A percentile compares a stretch with the other conserved stretches of the same genome.
Conservation (phyloP, 2,888 invertebrate genomes). For the Pseudanteris insignis region DNA sequence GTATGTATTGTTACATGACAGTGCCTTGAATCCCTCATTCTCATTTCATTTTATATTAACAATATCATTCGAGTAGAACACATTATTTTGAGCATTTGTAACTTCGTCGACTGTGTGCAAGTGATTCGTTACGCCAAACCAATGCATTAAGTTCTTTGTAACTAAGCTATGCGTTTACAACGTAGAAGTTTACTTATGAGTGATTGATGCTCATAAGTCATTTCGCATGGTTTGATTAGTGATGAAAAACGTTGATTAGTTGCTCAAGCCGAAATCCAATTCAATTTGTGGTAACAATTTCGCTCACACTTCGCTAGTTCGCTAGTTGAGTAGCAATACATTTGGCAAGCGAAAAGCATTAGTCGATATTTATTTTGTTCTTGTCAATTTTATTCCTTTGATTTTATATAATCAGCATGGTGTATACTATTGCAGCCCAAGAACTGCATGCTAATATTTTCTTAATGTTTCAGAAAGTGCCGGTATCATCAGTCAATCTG, state of each 20-base stretch:
- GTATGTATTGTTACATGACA: conserved; percentile 38
- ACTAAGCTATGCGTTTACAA: neutral
- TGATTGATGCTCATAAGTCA: conserved; percentile 1
- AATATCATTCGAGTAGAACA: conserved; percentile 2
- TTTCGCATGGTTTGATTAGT: conserved; percentile 27
- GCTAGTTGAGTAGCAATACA: conserved; percentile 40
- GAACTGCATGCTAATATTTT: conserved; percentile 3
- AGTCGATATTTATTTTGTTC: conserved; percentile 17
- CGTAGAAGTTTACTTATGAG: neutral
- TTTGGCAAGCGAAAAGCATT: conserved; percentile 29
- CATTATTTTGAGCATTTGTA: neutral
- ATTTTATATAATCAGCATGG: conserved; percentile 17
- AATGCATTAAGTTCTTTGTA: conserved; percentile 10
- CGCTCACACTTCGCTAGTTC: conserved; percentile 9
- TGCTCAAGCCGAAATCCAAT: conserved; percentile 2
- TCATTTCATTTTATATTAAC: no score
- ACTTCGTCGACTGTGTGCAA: neutral
- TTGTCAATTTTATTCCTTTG: neutral
- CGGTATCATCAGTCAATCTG: conserved; percentile 63
- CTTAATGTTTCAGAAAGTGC: conserved; percentile 57
- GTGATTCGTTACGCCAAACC: neutral
- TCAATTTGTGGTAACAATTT: neutral
- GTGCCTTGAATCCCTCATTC: conserved; percentile 1
- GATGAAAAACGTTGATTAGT: conserved; percentile 8
- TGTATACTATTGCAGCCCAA: neutral